Evolutionary conservation across 2,888 invertebrate species (phyloP).

Genomic region (Idaea straminata): DNA sequence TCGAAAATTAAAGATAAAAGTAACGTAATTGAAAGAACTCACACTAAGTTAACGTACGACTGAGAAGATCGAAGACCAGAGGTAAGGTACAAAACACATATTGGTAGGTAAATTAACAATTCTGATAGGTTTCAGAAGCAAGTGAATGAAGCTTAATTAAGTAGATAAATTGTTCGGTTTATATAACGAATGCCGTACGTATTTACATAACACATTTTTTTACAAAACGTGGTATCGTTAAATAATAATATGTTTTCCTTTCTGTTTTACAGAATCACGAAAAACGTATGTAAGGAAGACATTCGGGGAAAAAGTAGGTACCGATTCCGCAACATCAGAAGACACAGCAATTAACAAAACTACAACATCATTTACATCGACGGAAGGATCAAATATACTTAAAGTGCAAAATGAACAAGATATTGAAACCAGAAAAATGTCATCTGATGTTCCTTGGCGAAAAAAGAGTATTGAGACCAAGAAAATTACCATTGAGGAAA

Average conservation of each 20-base stretch:
- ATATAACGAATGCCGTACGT: background rate
- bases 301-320: slow-evolving; percentile 50
- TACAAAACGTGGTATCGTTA: background rate
- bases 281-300: slow-evolving; percentile 46
- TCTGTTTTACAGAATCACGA: slow-evolving; percentile 54
- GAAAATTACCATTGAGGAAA: slow-evolving; percentile 34
- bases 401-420: slow-evolving; percentile 56
- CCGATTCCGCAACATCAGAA: slow-evolving; percentile 33
- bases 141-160: too few relatives aligned
- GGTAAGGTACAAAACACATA: background rate
- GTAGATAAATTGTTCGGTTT: too few relatives aligned
- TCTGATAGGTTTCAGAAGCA: background rate
- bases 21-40: background rate
- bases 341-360: slow-evolving; percentile 36
- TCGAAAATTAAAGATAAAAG: too few relatives aligned
- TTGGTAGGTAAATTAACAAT: background rate
- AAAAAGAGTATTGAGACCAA: slow-evolving; percentile 32
- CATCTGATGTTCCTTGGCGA: slow-evolving; percentile 61
- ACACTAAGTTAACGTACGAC: background rate
- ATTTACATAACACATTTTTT: background rate
- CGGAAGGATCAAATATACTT: slow-evolving; percentile 65
- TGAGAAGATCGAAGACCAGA: background rate
- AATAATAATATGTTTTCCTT: slow-evolving; percentile 3
- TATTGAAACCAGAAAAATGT: slow-evolving; percentile 47
- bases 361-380: slow-evolving; percentile 51